These are phyloP conservation scores for Agrotis segetum DNA, from an alignment of 2,888 invertebrate genomes.

Conservation along the genomic window DNA sequence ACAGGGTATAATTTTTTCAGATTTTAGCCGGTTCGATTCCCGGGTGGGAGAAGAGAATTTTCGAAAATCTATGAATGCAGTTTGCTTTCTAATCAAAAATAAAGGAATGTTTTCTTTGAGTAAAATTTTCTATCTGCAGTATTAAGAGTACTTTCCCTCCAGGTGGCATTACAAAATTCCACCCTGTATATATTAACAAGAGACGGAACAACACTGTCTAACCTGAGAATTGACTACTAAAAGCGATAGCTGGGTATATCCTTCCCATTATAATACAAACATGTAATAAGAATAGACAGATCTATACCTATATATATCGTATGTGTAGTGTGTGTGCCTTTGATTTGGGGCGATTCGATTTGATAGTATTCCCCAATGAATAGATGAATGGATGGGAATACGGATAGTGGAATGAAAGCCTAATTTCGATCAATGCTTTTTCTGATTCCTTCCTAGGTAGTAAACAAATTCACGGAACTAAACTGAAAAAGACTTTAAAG, in stretches of 20 bases:
- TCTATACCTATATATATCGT: not conserved
- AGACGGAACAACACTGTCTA: not conserved
- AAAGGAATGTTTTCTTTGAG: too few relatives aligned
- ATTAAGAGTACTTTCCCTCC: too few relatives aligned
- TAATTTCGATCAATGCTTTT: slow-evolving; percentile 3
- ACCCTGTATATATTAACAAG: too few relatives aligned
- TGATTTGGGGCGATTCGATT: slow-evolving; percentile 14
- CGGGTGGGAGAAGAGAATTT: too few relatives aligned
- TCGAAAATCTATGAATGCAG: too few relatives aligned
- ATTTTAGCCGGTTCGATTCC: too few relatives aligned
- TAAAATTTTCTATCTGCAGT: too few relatives aligned
- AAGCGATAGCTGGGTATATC: not conserved
- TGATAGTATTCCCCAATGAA: slow-evolving; percentile 25
- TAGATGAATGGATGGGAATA: slow-evolving; percentile 9
- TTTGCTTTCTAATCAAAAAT: too few relatives aligned
- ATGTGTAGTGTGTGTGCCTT: not conserved
- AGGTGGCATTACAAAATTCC: too few relatives aligned
- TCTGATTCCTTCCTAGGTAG: not conserved
- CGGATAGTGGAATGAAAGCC: slow-evolving; percentile 3
- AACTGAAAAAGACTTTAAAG: too few relatives aligned
- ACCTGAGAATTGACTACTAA: slow-evolving; percentile 1
- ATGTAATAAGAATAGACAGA: not conserved
- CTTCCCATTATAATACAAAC: not conserved
- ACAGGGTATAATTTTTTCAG: too few relatives aligned
- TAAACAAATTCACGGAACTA: not conserved